Percentiles rank a stretch among this genome's conserved stretches.
Conservation (phyloP, 2,113 vertebrate species). For the Turnix velox region DNA sequence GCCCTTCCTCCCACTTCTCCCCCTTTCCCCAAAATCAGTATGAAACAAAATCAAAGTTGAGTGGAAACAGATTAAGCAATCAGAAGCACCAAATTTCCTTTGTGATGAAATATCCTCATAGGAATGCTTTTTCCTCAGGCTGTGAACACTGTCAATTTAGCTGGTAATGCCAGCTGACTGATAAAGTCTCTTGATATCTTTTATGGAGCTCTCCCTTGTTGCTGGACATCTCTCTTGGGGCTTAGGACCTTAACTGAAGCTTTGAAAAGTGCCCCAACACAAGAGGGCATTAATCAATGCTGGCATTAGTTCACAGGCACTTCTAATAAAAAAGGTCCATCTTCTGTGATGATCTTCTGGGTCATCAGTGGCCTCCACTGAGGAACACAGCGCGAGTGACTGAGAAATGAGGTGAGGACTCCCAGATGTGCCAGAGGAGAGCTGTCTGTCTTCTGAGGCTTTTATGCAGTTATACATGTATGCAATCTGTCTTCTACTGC, state of each 20-base stretch:
- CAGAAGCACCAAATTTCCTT: background rate
- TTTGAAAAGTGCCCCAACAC: background rate
- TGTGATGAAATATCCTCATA: background rate
- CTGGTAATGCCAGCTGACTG: background rate
- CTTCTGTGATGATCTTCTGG: constrained; percentile 23
- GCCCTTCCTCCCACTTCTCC: too few relatives aligned
- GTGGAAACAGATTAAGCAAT: background rate
- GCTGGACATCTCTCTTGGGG: background rate
- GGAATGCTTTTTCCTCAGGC: background rate
- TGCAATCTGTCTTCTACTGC: background rate
- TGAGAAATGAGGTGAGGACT: background rate
- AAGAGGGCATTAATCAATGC: background rate
- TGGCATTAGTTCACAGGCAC: background rate
- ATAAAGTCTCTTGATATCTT: background rate
- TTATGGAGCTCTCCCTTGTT: background rate
- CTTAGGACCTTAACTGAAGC: background rate
- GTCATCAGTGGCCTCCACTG: constrained; percentile 28
- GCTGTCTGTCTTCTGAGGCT: background rate
- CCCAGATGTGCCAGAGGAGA: background rate
- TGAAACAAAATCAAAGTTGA: background rate
- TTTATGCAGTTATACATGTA: fast-evolving
- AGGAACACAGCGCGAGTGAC: background rate
- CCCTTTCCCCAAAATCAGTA: background rate
- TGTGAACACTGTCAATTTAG: background rate
- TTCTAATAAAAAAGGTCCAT: background rate